Evolutionary conservation across 2,888 invertebrate genomes (phyloP), one percentile per base, ranked within the genome.

Genomic region (Mythimna ferrago): DNA sequence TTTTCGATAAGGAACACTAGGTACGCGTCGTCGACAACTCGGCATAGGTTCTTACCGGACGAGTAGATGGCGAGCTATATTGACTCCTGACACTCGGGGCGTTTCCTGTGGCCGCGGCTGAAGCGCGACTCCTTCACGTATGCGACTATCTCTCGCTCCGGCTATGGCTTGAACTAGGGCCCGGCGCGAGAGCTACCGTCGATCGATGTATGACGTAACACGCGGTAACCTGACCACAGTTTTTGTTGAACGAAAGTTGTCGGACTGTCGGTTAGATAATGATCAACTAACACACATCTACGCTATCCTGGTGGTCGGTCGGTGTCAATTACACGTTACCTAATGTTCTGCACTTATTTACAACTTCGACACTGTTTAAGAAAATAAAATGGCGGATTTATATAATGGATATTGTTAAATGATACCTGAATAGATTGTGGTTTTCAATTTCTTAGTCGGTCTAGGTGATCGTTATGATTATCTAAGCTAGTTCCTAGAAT

Each of bases 211-310:
- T 78, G 66, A 85, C 81, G 75, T 63, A 85, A 84, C 66, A 4
- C 6, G 56, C 58, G 41, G 75, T 65, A 80, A 76, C 69, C 35
- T 35, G 71, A 57, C 57, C 9, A 35, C 19, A 56, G 82, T 65
- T 69, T 78, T 67, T 58, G 54, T 56, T 56, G 71, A 65, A 73
- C 68, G 86, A 84, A 85, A 85, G 83, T 80, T 56, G 75, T 72
- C 61, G 38, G 78, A 86, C 77, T 56, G 75, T 72, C 61, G 38
- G 78, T 84, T 84, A 83, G 65, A 70, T 84, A 85, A 84, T 60
- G 63, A 74, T 44, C 26, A 35, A n/a, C 69, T 65, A 48, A 57
- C 78, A 80, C 70, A 80, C 75, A 66, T 62, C 51, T 61, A 16
- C 54, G 73, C 51, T 70, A 26, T 70, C 80, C 80, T 67, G 83